A percentile compares a stretch with the other conserved stretches of the same genome.
phyloP scores from a whole-genome alignment of 1,140 invertebrate genomes.

The Bombus confusus region DNA sequence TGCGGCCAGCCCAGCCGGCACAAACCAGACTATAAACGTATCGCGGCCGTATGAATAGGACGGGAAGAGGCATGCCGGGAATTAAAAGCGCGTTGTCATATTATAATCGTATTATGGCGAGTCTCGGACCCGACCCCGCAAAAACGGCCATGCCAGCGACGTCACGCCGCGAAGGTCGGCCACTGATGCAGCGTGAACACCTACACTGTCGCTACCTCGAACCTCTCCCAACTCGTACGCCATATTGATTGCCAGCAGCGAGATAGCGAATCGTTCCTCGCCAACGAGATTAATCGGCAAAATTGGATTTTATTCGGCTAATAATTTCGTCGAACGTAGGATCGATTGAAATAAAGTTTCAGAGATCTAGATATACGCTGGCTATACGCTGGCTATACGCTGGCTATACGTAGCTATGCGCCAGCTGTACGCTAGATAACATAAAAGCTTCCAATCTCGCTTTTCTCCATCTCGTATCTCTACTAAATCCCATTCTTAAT shows the following conservation, averaged over 20 bases:
- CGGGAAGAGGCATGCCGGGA: conserved; percentile 70
- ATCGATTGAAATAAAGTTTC: no score
- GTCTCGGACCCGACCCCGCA: conserved; percentile 46
- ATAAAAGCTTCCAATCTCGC: no score
- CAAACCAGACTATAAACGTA: conserved; percentile 68
- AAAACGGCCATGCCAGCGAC: conserved; percentile 57
- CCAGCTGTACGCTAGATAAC: no score
- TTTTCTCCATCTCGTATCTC: no score
- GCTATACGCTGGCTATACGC: no score
- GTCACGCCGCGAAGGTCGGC: conserved; percentile 47
- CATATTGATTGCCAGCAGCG: not conserved
- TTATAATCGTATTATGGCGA: conserved; percentile 79
- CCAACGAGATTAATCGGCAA: not conserved
- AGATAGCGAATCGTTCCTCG: not conserved
- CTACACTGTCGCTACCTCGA: not conserved
- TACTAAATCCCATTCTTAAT: accelerated
- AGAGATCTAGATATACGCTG: accelerated
- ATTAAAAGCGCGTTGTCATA: conserved; percentile 78
- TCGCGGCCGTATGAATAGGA: conserved; percentile 71
- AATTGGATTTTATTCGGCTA: not conserved
- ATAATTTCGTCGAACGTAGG: not conserved
- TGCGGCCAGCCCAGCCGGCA: conserved; percentile 36
- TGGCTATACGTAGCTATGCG: accelerated
- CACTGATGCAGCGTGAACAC: conserved; percentile 36
- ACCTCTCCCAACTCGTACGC: not conserved